Evolutionary conservation across 2,113 vertebrate species (phyloP).

Genomic region (Oryzias curvinotus): DNA sequence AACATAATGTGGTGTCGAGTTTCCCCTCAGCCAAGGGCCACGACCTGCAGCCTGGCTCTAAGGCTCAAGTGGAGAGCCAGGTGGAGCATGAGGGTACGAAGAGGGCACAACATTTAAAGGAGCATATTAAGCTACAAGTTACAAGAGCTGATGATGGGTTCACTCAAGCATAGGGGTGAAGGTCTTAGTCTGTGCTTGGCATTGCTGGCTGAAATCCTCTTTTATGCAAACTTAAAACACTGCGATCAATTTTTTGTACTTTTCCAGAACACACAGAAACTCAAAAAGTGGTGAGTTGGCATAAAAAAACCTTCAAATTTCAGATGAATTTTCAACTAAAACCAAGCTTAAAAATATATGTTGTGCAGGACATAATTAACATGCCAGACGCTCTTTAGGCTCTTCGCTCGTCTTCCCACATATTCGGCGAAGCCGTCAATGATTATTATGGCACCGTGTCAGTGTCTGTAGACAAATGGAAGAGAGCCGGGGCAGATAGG

Average conservation of each 20-base stretch:
- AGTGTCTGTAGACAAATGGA: conserved; percentile 59
- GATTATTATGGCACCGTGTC: conserved; percentile 70
- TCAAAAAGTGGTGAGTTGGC: too few relatives aligned
- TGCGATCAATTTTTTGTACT: too few relatives aligned
- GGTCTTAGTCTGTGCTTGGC: too few relatives aligned
- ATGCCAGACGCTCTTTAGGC: conserved; percentile 54
- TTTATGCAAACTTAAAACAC: too few relatives aligned
- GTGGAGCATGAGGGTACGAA: conserved; percentile 10
- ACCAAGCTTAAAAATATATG: neutral
- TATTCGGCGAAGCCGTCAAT: conserved; percentile 53
- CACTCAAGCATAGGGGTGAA: too few relatives aligned
- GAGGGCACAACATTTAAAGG: neutral
- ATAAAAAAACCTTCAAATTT: neutral
- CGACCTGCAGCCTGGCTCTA: conserved; percentile 7
- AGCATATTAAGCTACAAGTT: neutral
- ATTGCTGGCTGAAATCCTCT: too few relatives aligned
- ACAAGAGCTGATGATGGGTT: neutral
- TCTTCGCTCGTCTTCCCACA: conserved; percentile 55
- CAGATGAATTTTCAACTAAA: neutral
- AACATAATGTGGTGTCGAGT: conserved; percentile 47
- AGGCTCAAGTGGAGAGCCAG: conserved; percentile 36
- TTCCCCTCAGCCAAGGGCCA: conserved; percentile 41
- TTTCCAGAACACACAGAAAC: too few relatives aligned
- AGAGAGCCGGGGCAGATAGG: conserved; percentile 29
- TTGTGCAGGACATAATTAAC: conserved; percentile 60